Base-by-base conservation (phyloP, 2,888 invertebrate species). In the Cenopis cana region DNA sequence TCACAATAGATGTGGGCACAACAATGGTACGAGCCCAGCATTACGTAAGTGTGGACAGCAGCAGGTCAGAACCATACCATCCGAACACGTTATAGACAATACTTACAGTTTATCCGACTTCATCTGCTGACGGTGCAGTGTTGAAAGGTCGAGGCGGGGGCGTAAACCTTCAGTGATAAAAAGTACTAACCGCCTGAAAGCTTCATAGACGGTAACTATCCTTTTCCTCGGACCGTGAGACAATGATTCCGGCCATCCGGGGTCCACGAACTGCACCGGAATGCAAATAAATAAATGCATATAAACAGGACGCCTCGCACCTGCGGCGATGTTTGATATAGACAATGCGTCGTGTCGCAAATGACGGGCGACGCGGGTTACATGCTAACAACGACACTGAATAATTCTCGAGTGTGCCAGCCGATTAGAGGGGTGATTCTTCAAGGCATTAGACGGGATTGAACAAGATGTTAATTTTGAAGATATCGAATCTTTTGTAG, bases 241-340 rank as follows among this genome's bases (percentile, higher is more conserved):
- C 86, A 87, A 89, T 87, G 83, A 85, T 86, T 87, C 85, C 80
- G 76, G 81, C 81, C 80, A 78, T 75, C 78, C 81, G 85, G 83
- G 90, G 91, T 90, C 87, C 87, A 87, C 88, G 91, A 91, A 90
- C 91, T 87, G 85, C 82, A 83, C 84, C 81, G 91, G 92, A 88
- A 92, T 90, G 92, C 91, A 92, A 93, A 92, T 90, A 93, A 91
- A 91, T 91, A 89, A 85, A 86, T 87, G 85, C 85, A 84, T 82
- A 88, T 88, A 87, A 88, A 89, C 90, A 91, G 89, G 90, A 89
- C 86, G 89, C 85, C 84, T 84, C 81, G 80, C 91, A 93, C 92
- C 93, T 91, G 92, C 87, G 83, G 78, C 83, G 85, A 89, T 88
- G 86, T 84, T 75, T 78, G 88, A 86, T 86, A 87, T 88, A 91